Base-by-base conservation (phyloP, 2,888 invertebrate species). In the Eupithecia exiguata region DNA sequence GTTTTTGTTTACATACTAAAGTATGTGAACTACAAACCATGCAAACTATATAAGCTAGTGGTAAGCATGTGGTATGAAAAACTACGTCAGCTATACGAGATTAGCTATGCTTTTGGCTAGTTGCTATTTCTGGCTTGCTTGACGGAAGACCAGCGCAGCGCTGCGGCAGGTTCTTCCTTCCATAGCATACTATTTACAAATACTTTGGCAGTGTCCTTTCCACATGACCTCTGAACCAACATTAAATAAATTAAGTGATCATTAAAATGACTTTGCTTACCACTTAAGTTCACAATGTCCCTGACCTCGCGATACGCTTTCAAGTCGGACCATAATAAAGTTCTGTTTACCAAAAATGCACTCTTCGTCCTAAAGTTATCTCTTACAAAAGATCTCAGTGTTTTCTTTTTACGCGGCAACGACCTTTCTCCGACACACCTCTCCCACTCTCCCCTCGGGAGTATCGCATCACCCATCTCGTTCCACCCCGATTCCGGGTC, bases 361-460 rank as follows among this genome's bases (percentile, higher is more conserved):
- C 81, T 81, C 49, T 5, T 53, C 49, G 21, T 10, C 76, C 71
- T 83, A 80, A 71, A 78, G 76, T 49, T 74, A 89, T 89, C 89
- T 90, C 82, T 84, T 83, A 86, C 87, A 84, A 87, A 87, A 88
- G 86, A 90, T 89, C 88, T 86, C 79, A 69, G 75, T 84, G 87
- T 90, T 89, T 90, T 87, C 88, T 85, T 89, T 89, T 87, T 68
- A 87, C 87, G 87, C 84, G 92, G 86, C 92, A 92, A 90, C 89
- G 91, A 92, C 91, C 92, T 91, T 85, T 85, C 84, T 80, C 81
- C 84, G 43, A 81, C 67, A 77, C 78, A 80, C 72, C 86, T 86
- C 84, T 84, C 68, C 58, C 66, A 69, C 83, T 89, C 86, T 83
- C 85, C 87, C 87, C 82, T 69, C 74, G 84, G 84, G 83, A 83